Evolutionary conservation across 92 coral and sea anemone genomes (phyloP).

Genomic region (Paramuricea clavata): DNA sequence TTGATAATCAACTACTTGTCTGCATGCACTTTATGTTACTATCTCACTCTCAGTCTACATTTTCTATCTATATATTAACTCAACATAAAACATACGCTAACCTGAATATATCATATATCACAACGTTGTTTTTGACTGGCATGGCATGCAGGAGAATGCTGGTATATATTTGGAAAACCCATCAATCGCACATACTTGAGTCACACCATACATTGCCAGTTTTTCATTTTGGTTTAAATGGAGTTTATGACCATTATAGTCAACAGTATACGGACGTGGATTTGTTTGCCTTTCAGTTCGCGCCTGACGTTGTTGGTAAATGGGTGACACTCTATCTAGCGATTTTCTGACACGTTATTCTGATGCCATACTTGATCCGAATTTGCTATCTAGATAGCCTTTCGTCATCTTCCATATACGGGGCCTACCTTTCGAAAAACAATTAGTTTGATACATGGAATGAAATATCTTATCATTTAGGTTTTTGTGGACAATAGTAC

Average conservation of each 20-base stretch:
- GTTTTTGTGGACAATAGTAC: no score
- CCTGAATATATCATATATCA: slow-evolving; percentile 56
- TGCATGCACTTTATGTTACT: background rate
- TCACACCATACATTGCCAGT: slow-evolving; percentile 52
- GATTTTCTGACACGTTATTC: slow-evolving; percentile 54
- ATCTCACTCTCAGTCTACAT: background rate
- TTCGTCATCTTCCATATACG: slow-evolving; percentile 64
- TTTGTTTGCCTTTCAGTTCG: slow-evolving; percentile 56
- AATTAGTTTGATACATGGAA: background rate
- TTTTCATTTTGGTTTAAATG: slow-evolving; percentile 51
- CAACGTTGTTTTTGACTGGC: slow-evolving; percentile 66
- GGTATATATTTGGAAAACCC: slow-evolving; percentile 58
- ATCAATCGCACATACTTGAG: slow-evolving; percentile 66
- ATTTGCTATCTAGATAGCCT: slow-evolving; percentile 59
- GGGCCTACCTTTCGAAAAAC: slow-evolving; percentile 54
- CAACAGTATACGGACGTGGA: slow-evolving; percentile 57
- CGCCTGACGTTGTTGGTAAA: slow-evolving; percentile 25
- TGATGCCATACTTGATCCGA: slow-evolving; percentile 37
- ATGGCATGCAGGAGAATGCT: slow-evolving; percentile 63
- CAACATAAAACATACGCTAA: background rate
- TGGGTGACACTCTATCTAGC: slow-evolving; percentile 42
- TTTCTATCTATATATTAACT: background rate
- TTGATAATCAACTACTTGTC: background rate
- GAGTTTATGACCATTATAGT: slow-evolving; percentile 58
- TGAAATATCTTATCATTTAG: no score